phyloP scores from a whole-genome alignment of 2,113 vertebrate species.

The Puntigrus tetrazona region DNA sequence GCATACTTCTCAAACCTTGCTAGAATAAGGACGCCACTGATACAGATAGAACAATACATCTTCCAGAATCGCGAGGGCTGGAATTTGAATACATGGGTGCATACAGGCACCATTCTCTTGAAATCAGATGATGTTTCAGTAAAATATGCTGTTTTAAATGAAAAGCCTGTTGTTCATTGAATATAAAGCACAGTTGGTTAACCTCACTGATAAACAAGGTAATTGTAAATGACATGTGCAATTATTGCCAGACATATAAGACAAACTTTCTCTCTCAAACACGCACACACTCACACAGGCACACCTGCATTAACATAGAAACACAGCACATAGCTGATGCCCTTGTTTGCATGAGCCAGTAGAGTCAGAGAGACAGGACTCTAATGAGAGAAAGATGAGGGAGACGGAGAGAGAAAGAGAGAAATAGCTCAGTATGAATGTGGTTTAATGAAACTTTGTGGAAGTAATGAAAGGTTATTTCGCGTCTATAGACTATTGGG shows the following conservation, averaged over 20 bases:
- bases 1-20: conserved; percentile 8
- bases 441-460: background rate
- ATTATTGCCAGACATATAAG: conserved; percentile 1
- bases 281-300: background rate
- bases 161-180: conserved; percentile 13
- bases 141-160: conserved; percentile 6
- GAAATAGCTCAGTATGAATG: conserved; percentile 7
- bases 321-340: conserved; percentile 24
- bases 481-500: too few relatives aligned
- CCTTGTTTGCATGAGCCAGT: conserved; percentile 15
- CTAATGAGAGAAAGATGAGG: conserved; percentile 62
- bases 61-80: background rate
- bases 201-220: conserved; percentile 25
- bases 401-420: conserved; percentile 50
- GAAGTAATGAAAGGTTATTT: background rate
- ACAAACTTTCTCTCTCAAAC: conserved; percentile 34
- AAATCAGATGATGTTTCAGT: background rate
- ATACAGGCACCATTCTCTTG: background rate
- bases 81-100: background rate
- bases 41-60: background rate
- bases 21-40: background rate
- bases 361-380: conserved; percentile 16
- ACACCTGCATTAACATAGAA: conserved; percentile 37
- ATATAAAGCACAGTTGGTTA: conserved; percentile 22
- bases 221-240: conserved; percentile 31